Evolutionary conservation across 1,140 invertebrate species (phyloP).

Genomic region (Melanaphis sacchari): DNA sequence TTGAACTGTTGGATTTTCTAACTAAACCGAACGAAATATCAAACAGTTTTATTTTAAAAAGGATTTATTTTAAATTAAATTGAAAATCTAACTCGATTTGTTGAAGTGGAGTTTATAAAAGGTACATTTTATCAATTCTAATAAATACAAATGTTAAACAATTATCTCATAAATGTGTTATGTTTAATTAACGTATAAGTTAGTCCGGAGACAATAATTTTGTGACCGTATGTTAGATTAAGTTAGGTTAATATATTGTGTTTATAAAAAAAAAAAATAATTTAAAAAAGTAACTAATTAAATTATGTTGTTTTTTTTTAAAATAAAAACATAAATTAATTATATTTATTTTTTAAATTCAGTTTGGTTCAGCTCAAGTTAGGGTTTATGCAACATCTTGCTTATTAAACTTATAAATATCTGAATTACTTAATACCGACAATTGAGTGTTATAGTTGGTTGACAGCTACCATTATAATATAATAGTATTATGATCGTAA

Average conservation of each 20-base stretch:
- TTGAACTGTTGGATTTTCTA: neutral
- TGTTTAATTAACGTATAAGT: neutral
- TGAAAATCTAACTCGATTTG: neutral
- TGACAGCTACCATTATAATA: no score
- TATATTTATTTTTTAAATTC: neutral
- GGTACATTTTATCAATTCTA: neutral
- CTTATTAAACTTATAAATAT: no score
- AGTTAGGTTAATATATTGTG: neutral
- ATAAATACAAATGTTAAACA: neutral
- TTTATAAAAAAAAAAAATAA: neutral
- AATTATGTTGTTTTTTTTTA: neutral
- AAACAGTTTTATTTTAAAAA: neutral
- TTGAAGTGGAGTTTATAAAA: neutral
- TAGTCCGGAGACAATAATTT: neutral
- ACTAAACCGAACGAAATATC: neutral
- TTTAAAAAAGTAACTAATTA: neutral
- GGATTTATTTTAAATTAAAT: neutral
- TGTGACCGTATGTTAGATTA: neutral
- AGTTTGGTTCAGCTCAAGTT: neutral
- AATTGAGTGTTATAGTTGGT: no score
- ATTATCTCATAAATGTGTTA: neutral
- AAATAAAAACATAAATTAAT: no score
- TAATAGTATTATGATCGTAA: no score
- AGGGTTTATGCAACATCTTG: neutral
- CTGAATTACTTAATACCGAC: no score